These are phyloP conservation scores for Eonycteris spelaea DNA, from an alignment of 2,113 vertebrate genomes.

Conservation along the genomic window DNA sequence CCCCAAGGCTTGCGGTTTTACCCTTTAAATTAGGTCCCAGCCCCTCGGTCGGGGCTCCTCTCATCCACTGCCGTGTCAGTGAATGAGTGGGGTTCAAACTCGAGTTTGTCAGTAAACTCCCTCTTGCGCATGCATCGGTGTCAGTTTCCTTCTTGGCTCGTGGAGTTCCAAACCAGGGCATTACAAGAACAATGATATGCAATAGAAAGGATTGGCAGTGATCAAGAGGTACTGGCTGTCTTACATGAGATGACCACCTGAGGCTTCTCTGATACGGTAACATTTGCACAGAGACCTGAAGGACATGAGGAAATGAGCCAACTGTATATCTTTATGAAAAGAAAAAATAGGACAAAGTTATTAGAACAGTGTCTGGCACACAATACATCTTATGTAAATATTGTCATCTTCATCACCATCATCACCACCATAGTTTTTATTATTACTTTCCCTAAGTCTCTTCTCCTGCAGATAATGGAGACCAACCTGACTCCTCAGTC, in stretches of 20 bases:
- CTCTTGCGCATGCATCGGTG: too few species aligned
- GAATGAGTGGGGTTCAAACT: too few species aligned
- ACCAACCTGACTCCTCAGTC: neutral
- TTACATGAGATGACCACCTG: neutral
- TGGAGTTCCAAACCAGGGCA: too few species aligned
- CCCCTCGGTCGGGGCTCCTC: too few species aligned
- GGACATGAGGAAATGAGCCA: neutral
- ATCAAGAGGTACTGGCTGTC: accelerated
- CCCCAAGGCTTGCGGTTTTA: too few species aligned
- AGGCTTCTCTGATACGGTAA: neutral
- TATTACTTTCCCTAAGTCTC: neutral
- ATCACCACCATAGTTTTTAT: neutral
- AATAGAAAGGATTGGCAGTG: neutral
- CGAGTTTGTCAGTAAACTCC: too few species aligned
- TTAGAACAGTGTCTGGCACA: neutral
- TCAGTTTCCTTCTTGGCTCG: too few species aligned
- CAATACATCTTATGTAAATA: neutral
- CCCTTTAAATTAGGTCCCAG: too few species aligned
- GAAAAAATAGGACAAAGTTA: too few species aligned
- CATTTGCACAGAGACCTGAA: neutral
- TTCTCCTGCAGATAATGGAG: neutral
- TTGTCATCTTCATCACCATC: neutral
- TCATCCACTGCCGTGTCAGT: too few species aligned
- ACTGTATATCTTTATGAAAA: too few species aligned
- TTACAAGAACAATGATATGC: too few species aligned